phyloP scores from a whole-genome alignment of 2,113 vertebrate species.

The Bubo scandiacus region DNA sequence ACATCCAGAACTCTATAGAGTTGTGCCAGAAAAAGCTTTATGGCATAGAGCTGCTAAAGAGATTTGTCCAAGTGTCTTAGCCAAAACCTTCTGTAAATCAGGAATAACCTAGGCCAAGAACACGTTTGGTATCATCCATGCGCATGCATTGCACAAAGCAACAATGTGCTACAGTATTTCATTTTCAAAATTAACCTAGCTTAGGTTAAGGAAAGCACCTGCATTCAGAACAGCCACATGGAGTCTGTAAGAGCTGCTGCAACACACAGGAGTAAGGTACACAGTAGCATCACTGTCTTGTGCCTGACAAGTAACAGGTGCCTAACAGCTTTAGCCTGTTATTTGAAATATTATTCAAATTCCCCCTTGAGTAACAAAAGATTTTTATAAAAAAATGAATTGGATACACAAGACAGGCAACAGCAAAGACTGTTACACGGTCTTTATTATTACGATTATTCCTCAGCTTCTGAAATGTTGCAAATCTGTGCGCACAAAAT shows the following conservation, averaged over 20 bases:
- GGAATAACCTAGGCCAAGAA: not conserved
- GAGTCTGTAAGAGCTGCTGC: not conserved
- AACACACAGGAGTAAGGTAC: not conserved
- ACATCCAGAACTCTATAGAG: not conserved
- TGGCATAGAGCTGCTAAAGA: not conserved
- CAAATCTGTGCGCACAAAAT: not conserved
- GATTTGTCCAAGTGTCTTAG: not conserved
- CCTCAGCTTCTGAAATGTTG: not conserved
- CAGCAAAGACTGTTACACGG: not conserved
- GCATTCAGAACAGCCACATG: not conserved
- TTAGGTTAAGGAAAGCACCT: not conserved
- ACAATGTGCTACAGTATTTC: not conserved
- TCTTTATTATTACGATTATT: not conserved
- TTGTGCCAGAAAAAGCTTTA: not conserved
- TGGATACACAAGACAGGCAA: not conserved
- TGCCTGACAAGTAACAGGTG: not conserved
- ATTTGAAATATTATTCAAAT: not conserved
- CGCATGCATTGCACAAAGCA: not conserved
- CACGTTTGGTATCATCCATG: not conserved
- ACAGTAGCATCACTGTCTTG: fast-evolving
- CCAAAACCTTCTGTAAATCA: not conserved
- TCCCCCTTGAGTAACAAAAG: not conserved
- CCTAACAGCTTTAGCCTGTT: not conserved
- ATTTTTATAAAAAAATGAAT: not conserved
- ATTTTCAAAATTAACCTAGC: not conserved